Evolutionary conservation across 92 coral and sea anemone species (phyloP).

Genomic region (Paragorgia papillata): DNA sequence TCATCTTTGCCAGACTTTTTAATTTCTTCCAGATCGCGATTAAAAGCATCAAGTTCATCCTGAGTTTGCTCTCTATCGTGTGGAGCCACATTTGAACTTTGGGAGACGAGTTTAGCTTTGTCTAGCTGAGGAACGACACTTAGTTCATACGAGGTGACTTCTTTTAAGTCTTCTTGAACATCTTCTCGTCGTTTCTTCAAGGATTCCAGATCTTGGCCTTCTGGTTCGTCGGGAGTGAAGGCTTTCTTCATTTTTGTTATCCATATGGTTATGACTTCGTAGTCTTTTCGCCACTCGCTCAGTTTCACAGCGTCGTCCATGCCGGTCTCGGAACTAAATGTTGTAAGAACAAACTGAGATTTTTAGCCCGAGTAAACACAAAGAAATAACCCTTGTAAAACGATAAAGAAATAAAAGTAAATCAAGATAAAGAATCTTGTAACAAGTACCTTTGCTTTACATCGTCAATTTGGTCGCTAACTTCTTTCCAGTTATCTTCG

Average conservation of each 20-base stretch:
- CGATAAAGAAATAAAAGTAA: no score
- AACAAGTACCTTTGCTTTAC: neutral
- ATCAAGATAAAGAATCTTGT: neutral
- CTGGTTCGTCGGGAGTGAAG: neutral
- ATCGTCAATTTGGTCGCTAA: neutral
- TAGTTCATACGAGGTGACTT: neutral
- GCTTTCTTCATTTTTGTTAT: slow-evolving; percentile 8
- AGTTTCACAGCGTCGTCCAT: slow-evolving; percentile 3
- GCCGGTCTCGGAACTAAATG: neutral
- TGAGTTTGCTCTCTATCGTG: slow-evolving; percentile 21
- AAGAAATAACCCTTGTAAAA: no score
- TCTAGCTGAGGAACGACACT: neutral
- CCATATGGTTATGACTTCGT: slow-evolving; percentile 9
- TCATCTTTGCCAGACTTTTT: slow-evolving; percentile 22
- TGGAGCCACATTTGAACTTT: neutral
- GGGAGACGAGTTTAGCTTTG: neutral
- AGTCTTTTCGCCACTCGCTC: slow-evolving; percentile 3
- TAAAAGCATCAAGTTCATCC: slow-evolving; percentile 20
- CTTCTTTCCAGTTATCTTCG: slow-evolving; percentile 4
- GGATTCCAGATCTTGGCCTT: neutral
- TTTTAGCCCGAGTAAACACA: no score
- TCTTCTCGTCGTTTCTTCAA: neutral
- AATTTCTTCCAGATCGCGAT: neutral
- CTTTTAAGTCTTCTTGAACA: neutral
- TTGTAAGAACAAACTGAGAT: neutral